Evolutionary conservation across 1,140 invertebrate genomes (phyloP), one percentile per base, ranked within the genome.

Genomic region (Zaprionus taronus): DNA sequence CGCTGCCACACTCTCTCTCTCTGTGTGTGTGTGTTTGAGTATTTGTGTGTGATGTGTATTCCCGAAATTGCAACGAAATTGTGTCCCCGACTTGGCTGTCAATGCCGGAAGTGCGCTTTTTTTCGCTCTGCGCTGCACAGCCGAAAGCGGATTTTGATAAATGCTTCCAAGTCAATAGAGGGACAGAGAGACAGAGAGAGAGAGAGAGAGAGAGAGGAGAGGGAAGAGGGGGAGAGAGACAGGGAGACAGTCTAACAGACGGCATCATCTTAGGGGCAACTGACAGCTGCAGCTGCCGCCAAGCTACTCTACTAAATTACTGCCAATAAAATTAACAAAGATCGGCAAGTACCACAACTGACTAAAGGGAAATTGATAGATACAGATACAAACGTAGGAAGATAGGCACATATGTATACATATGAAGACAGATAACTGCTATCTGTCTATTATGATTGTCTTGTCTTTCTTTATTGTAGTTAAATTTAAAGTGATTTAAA

Each of bases 121-220:
- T 58, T 44, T 55, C 17, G 6, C 24, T 28, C 24, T 28, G 14
- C 24, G 12, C 26, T 55, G 15, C 15, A 69, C 80, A 58, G 64
- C 64, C 28, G 55, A 62, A 71, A 75, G 82, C 69, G 79, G 79
- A 81, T 81, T 84, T 86, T 85, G 82, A 85, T 86, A 82, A 89
- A 89, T 87, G 81, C 84, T 89, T 64, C 70, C 58, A 69, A 67
- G 68, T 28, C 47, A 51, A 47, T n/a, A 17, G n/a, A 17, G 41
- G 5, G n/a, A 47, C n/a, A 47, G 41, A 9, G 7, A 44, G n/a
- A 15, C 4, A 38, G 14, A 5, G 5, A 5, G 41, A n/a, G 2
- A 44, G 15, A 44, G n/a, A 17, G 5, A 9, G 41, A 3, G 6
- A 1, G n/a, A 44, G 38, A 7, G 15, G 38, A 15, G 36, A 15